phyloP scores from a whole-genome alignment of 2,797 vertebrate genomes.

The Coendou prehensilis region DNA sequence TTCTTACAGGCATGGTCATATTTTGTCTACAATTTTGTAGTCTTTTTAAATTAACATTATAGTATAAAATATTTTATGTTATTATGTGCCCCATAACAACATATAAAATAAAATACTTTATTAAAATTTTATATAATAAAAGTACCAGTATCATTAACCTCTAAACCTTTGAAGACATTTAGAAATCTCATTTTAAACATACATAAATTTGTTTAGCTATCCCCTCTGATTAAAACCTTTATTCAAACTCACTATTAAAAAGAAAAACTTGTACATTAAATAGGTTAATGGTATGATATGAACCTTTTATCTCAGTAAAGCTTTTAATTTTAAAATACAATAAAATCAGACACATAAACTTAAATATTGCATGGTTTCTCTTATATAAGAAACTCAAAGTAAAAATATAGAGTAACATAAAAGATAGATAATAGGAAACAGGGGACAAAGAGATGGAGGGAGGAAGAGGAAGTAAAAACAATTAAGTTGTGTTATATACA shows the following conservation, averaged over 20 bases:
- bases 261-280: constrained; percentile 41
- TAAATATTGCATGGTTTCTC: not conserved
- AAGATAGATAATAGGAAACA: not conserved
- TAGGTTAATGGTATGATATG: constrained; percentile 54
- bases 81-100: constrained; percentile 25
- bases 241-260: constrained; percentile 65
- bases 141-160: constrained; percentile 54
- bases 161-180: constrained; percentile 61
- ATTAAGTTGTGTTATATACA: not conserved
- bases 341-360: not conserved
- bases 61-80: constrained; percentile 43
- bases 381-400: not conserved
- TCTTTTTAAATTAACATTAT: constrained; percentile 34
- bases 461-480: not conserved
- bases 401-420: not conserved
- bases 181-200: constrained; percentile 61
- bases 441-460: not conserved
- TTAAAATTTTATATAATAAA: constrained; percentile 63
- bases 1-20: not conserved
- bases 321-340: constrained; percentile 37
- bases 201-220: constrained; percentile 20
- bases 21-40: not conserved
- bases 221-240: constrained; percentile 56
- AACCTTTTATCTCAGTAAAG: constrained; percentile 62
- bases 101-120: constrained; percentile 52